Percentiles rank a stretch among this genome's conserved stretches.
Evolutionary conservation across 2,113 vertebrate genomes (phyloP).

Genomic region (Trochalopteron elliotii): DNA sequence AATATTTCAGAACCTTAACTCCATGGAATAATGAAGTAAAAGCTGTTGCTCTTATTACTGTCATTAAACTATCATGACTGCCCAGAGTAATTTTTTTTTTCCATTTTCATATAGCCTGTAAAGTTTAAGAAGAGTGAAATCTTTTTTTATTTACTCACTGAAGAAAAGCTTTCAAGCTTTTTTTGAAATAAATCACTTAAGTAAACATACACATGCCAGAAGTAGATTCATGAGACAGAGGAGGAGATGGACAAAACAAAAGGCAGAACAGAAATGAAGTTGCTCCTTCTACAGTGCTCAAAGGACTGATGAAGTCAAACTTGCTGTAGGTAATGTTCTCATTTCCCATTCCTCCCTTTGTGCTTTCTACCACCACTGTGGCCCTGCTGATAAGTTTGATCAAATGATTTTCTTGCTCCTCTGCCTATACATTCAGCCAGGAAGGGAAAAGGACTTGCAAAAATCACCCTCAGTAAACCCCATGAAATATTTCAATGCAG

Average conservation of each 20-base stretch:
- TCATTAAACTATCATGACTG: constrained; percentile 11
- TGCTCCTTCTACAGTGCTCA: not conserved
- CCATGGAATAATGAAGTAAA: not conserved
- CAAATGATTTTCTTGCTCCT: not conserved
- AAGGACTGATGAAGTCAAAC: not conserved
- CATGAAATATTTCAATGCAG: not conserved
- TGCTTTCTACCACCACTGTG: not conserved
- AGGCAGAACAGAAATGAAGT: not conserved
- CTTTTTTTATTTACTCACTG: not conserved
- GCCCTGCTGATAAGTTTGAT: not conserved
- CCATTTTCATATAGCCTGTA: not conserved
- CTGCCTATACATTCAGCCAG: not conserved
- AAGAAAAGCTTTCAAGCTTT: not conserved
- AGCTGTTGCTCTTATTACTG: not conserved
- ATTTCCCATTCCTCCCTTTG: not conserved
- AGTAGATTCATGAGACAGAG: not conserved
- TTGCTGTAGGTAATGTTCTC: not conserved
- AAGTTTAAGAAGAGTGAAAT: not conserved
- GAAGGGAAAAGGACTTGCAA: not conserved
- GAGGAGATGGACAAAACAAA: not conserved
- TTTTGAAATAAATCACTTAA: not conserved
- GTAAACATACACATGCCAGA: not conserved
- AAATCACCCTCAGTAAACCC: not conserved
- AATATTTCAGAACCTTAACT: not conserved
- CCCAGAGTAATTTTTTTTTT: not conserved